Evolutionary conservation across 30 jellyfish, hydroid and myxozoan species (phyloP).

Genomic region (Aurelia aurita): DNA sequence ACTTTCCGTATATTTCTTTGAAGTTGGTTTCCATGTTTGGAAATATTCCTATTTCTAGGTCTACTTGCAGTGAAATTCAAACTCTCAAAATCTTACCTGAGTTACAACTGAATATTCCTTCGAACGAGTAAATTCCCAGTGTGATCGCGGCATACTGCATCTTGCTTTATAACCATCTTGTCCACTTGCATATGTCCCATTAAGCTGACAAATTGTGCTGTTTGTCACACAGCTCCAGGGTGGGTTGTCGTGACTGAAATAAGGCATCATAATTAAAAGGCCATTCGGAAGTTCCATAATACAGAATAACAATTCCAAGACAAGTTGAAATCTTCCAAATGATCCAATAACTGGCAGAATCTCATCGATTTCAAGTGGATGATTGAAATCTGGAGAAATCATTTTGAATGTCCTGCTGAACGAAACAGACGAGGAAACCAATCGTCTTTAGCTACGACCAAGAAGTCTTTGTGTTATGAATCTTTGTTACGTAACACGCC

Average conservation of each 20-base stretch:
- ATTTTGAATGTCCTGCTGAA: too few relatives aligned
- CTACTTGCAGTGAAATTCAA: too few relatives aligned
- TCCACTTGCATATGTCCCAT: conserved; percentile 5
- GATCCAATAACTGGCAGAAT: background rate
- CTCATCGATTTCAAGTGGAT: conserved; percentile 6
- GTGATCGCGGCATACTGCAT: background rate
- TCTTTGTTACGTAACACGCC: too few relatives aligned
- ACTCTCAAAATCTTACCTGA: background rate
- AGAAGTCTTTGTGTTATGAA: too few relatives aligned
- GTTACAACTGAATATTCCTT: conserved; percentile 5
- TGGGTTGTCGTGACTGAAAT: conserved; percentile 5
- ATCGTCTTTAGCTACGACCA: too few relatives aligned
- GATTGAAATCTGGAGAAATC: too few relatives aligned
- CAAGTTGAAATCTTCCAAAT: conserved; percentile 10
- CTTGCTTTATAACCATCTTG: background rate
- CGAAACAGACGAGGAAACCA: too few relatives aligned
- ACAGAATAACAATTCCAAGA: background rate
- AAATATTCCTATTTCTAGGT: too few relatives aligned
- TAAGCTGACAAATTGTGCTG: conserved; percentile 2
- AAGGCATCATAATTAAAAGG: conserved; percentile 3
- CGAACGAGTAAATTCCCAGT: background rate
- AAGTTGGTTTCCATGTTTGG: too few relatives aligned
- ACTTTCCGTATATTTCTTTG: too few relatives aligned
- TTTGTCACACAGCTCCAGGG: conserved; percentile 9
- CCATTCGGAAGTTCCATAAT: conserved; percentile 21